These are phyloP conservation scores for Psammodynastes pulverulentus DNA, from an alignment of 2,113 vertebrate genomes.

Conservation along the genomic window DNA sequence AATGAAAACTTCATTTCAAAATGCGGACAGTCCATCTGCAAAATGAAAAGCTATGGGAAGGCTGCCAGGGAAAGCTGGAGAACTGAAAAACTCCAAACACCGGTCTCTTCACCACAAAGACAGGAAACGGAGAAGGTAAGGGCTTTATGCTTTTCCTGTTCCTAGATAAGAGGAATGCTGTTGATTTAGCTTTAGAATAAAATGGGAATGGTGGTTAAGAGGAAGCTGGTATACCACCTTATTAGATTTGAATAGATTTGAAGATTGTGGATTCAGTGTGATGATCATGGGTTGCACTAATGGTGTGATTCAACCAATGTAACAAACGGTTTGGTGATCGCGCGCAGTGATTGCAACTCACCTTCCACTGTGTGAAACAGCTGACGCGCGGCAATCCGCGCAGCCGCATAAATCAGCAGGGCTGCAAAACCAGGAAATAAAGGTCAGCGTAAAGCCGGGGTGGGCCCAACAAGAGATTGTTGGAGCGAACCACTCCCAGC, in stretches of 20 bases:
- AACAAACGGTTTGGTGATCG: no score
- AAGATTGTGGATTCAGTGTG: not conserved
- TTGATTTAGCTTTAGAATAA: not conserved
- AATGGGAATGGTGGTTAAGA: not conserved
- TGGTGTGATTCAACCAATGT: no score
- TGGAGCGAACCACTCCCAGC: no score
- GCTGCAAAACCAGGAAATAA: no score
- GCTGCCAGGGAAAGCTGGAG: constrained; percentile 20
- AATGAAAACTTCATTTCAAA: not conserved
- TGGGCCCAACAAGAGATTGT: no score
- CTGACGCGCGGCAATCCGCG: no score
- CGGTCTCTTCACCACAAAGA: constrained; percentile 50
- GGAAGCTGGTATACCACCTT: not conserved
- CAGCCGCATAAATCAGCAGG: no score
- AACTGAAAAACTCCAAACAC: constrained; percentile 13
- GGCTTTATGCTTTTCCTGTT: constrained; percentile 12
- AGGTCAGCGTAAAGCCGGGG: no score
- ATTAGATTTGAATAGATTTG: not conserved
- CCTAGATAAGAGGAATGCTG: not conserved
- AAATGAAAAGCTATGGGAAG: constrained; percentile 44
- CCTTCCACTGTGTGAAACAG: no score
- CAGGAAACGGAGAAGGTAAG: constrained; percentile 61
- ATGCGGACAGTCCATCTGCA: constrained; percentile 30
- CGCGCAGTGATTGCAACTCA: no score
- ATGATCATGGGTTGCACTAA: not conserved